Conservation (phyloP, 2,797 vertebrate genomes). For the Poeciliopsis gracilis region DNA sequence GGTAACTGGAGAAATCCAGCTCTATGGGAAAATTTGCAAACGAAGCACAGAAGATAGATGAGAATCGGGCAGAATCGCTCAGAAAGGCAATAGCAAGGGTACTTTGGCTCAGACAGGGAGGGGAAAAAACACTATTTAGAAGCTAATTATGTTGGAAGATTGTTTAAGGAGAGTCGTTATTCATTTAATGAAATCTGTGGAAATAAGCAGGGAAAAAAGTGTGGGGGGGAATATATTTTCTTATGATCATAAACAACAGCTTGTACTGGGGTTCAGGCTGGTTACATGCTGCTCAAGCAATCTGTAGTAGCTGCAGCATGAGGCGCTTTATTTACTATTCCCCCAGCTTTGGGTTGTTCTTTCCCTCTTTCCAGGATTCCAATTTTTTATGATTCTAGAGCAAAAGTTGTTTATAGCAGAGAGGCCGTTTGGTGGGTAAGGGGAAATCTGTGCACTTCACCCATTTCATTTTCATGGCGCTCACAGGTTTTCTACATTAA, state of each 20-base stretch:
- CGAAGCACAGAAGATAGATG: not conserved
- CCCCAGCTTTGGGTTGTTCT: not conserved
- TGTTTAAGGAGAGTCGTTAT: not conserved
- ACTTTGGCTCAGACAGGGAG: not conserved
- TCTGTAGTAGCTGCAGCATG: not conserved
- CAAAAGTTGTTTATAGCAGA: not conserved
- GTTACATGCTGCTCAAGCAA: not conserved
- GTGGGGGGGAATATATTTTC: not conserved
- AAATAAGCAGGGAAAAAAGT: not conserved
- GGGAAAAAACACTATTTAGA: not conserved
- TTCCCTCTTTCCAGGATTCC: not conserved
- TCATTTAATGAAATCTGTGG: not conserved
- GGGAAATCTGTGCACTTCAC: not conserved
- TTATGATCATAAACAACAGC: not conserved
- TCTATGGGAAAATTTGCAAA: not conserved
- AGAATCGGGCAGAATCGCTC: not conserved
- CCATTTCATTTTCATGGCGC: not conserved
- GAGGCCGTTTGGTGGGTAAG: not conserved
- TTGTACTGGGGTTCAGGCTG: not conserved
- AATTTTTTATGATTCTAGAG: not conserved
- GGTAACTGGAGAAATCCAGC: not conserved
- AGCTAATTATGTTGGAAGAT: not conserved
- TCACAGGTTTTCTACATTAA: not conserved
- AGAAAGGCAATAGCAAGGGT: not conserved
- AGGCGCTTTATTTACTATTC: not conserved